Conservation (phyloP, 2,113 vertebrate genomes). For the Macrotus californicus region DNA sequence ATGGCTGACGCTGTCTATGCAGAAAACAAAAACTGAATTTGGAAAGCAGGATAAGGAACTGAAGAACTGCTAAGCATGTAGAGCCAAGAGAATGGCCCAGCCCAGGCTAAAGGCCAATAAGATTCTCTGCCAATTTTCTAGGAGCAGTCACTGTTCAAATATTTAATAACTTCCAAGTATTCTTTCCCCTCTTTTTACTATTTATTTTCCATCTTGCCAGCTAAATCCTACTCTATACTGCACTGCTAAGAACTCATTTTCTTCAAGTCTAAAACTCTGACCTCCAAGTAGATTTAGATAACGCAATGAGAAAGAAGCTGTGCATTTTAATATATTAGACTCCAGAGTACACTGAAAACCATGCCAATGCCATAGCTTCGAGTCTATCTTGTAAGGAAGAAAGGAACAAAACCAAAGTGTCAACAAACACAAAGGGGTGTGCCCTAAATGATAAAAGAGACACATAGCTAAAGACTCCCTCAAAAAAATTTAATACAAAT, state of each 20-base stretch:
- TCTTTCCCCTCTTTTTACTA: not conserved
- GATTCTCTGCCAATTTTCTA: constrained; percentile 19
- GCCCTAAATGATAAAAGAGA: not conserved
- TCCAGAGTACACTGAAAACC: not conserved
- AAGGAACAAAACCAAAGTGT: not conserved
- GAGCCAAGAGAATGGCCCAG: not conserved
- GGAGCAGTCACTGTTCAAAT: constrained; percentile 30
- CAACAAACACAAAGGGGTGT: not conserved
- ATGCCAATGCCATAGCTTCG: not conserved
- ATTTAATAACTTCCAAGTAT: constrained; percentile 39
- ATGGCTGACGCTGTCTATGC: not conserved
- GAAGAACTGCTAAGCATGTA: not conserved
- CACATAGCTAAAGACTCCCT: not conserved
- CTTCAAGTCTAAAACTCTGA: constrained; percentile 13
- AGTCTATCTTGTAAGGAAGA: not conserved
- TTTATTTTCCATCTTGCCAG: constrained; percentile 29
- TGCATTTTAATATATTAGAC: constrained; percentile 11
- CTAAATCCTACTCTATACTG: not conserved
- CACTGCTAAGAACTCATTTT: constrained; percentile 30
- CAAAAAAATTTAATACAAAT: not conserved
- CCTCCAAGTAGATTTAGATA: constrained; percentile 6
- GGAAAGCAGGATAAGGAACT: constrained; percentile 16
- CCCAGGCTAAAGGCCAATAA: not conserved
- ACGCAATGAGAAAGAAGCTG: constrained; percentile 1
- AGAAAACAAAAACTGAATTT: constrained; percentile 16